Evolutionary conservation across 2,888 invertebrate genomes (phyloP).

Genomic region (Syritta pipiens): DNA sequence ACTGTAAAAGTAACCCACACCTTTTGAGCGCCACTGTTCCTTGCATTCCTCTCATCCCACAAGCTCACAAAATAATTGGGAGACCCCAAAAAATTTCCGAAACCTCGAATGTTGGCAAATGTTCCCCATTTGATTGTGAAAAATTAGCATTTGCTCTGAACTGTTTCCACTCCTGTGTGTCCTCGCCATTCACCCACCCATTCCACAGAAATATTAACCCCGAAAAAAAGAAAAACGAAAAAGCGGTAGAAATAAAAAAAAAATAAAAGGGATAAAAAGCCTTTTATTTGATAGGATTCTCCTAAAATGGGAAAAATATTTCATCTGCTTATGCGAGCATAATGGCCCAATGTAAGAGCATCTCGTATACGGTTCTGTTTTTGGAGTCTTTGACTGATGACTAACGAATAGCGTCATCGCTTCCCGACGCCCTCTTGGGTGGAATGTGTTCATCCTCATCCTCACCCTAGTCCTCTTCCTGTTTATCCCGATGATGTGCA

Average conservation of each 20-base stretch:
- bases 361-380: not conserved
- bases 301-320: slow-evolving; percentile 31
- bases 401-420: too few relatives aligned
- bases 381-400: slow-evolving; percentile 6
- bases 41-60: too few relatives aligned
- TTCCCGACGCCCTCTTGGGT: too few relatives aligned
- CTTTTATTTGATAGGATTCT: slow-evolving; percentile 55
- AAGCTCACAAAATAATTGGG: too few relatives aligned
- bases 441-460: too few relatives aligned
- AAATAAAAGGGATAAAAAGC: slow-evolving; percentile 27
- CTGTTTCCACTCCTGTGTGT: slow-evolving; percentile 7
- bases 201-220: not conserved
- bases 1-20: too few relatives aligned
- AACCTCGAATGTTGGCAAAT: slow-evolving; percentile 13
- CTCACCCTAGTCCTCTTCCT: too few relatives aligned
- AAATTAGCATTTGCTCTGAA: slow-evolving; percentile 27
- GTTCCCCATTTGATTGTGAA: slow-evolving; percentile 31
- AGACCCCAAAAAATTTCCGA: too few relatives aligned
- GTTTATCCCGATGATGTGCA: too few relatives aligned
- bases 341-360: slow-evolving; percentile 36
- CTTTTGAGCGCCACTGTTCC: not conserved
- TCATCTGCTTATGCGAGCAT: slow-evolving; percentile 50
- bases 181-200: not conserved
- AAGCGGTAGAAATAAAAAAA: too few relatives aligned
- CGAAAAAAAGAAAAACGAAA: too few relatives aligned